These are phyloP conservation scores for Loris lydekkerianus DNA, from an alignment of 2,797 vertebrate genomes.

Conservation along the genomic window DNA sequence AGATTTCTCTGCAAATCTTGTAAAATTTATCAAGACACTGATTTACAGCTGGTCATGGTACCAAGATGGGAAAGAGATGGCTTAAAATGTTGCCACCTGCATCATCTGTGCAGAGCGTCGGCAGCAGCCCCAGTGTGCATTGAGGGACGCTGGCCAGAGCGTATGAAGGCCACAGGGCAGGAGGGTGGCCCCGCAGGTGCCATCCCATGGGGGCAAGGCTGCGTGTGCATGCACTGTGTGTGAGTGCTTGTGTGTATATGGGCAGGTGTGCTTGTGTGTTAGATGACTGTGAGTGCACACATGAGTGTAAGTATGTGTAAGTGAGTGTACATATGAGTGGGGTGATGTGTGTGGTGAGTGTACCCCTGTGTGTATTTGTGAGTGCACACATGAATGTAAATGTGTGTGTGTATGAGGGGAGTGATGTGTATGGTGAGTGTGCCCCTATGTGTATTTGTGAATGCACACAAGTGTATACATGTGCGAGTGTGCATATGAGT, in stretches of 20 bases:
- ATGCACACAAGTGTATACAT: no score
- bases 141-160: rapidly evolving
- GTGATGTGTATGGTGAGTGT: background rate
- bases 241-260: background rate
- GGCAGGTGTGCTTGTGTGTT: no score
- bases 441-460: no score
- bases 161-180: background rate
- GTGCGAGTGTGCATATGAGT: background rate
- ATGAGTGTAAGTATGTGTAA: no score
- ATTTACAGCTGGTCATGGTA: no score
- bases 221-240: no score
- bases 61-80: background rate
- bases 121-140: background rate
- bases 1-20: slow-evolving; percentile 5
- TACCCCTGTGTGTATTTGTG: no score
- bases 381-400: no score
- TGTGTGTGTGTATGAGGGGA: background rate
- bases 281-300: no score
- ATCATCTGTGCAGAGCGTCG: rapidly evolving
- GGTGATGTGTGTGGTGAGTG: background rate
- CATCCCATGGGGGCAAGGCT: background rate
- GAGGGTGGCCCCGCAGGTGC: no score
- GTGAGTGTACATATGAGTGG: background rate
- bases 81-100: rapidly evolving
- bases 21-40: background rate